Conservation (phyloP, 2,113 vertebrate genomes). For the Ceuthmochares aereus region DNA sequence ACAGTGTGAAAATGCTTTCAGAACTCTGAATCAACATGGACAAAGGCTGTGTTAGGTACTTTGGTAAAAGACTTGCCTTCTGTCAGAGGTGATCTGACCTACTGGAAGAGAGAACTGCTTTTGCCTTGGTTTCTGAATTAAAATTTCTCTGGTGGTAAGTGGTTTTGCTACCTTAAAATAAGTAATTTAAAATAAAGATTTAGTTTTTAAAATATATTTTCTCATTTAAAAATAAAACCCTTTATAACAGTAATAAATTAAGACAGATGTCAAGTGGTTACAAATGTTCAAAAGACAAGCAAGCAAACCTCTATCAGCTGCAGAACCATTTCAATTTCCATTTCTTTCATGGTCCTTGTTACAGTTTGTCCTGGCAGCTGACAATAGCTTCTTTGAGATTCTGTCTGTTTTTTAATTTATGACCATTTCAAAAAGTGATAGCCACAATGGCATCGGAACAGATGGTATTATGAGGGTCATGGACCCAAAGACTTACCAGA, state of each 20-base stretch:
- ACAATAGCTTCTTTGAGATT: background rate
- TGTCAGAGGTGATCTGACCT: background rate
- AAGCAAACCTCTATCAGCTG: background rate
- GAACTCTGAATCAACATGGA: background rate
- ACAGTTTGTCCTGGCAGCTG: background rate
- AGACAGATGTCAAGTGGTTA: background rate
- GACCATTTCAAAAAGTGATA: slow-evolving; percentile 10
- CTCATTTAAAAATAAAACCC: background rate
- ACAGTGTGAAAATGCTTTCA: background rate
- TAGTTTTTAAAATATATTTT: background rate
- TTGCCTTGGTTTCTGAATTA: background rate
- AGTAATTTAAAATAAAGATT: background rate
- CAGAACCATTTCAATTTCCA: background rate
- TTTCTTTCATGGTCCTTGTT: background rate
- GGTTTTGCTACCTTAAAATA: background rate
- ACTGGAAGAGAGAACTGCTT: background rate
- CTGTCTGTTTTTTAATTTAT: slow-evolving; percentile 24
- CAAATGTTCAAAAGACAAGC: background rate
- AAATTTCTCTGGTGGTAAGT: background rate
- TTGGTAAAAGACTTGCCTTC: background rate
- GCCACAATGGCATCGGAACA: background rate
- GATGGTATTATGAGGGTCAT: background rate
- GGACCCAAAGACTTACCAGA: background rate
- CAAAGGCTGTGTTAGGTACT: background rate
- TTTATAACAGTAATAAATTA: background rate